These are phyloP conservation scores for Euleptes europaea DNA, from an alignment of 2,113 vertebrate genomes.

Conservation along the genomic window DNA sequence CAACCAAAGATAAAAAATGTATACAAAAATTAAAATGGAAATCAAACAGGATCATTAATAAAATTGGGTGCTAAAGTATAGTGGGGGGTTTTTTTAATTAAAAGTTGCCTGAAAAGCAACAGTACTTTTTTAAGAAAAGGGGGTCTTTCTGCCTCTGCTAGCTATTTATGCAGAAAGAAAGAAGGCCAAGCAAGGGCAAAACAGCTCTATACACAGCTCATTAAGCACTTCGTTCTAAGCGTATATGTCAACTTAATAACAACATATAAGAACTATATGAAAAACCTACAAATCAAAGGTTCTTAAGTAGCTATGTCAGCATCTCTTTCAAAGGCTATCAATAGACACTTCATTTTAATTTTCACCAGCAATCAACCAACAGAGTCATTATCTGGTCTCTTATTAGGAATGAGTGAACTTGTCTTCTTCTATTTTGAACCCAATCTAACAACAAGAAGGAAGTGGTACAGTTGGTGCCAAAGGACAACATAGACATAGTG, in stretches of 20 bases:
- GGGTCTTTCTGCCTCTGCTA: background rate
- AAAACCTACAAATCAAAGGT: background rate
- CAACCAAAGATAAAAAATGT: background rate
- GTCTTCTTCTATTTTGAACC: background rate
- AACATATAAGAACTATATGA: background rate
- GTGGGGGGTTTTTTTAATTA: too few species aligned
- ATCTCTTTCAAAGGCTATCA: background rate
- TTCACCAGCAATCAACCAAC: background rate
- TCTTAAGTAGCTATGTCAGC: background rate
- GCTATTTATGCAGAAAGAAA: background rate
- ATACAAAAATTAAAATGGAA: background rate
- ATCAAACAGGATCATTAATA: background rate
- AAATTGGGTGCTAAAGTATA: background rate
- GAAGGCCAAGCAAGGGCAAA: slow-evolving; percentile 6
- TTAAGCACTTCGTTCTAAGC: background rate
- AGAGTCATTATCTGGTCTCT: background rate
- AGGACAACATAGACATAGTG: too few species aligned
- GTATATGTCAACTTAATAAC: background rate
- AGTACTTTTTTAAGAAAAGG: background rate
- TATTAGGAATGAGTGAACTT: background rate
- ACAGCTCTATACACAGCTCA: background rate
- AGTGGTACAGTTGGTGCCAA: too few species aligned
- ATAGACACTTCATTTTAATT: background rate
- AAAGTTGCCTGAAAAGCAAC: background rate
- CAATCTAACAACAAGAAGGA: background rate